Evolutionary conservation across 1,140 invertebrate genomes (phyloP), one percentile per base, ranked within the genome.

Genomic region (Macrocentrus cingulum): DNA sequence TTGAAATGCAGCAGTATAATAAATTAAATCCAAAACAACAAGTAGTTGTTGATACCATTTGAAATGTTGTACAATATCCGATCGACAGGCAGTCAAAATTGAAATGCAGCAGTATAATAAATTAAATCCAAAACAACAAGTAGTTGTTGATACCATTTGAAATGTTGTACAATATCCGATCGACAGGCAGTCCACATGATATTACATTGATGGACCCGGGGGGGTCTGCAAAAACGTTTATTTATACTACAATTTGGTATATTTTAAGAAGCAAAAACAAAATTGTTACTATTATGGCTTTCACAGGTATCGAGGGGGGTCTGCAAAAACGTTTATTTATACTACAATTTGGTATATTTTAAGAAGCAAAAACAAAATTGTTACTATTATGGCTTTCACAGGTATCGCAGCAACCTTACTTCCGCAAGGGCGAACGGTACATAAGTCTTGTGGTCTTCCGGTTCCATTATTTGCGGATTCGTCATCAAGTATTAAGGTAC

Each of bases 251-350:
- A 66, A 59, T 16, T 52, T 39, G n/a, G 49, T 61, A 57, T 22
- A 34, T 61, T 8, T 32, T 52, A 13, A 45, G 4, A 25, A 9
- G 55, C 15, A 6, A 37, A 4, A n/a, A 41, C 22, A 34, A 34
- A 7, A 49, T 16, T 19, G 55, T 34, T 34, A 18, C 56, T 11
- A 19, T 44, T 19, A 29, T 66, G 8, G 67, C 67, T 16, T 72
- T 48, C 9, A 71, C 67, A 16, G 71, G 71, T 2, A 70, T 75
- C 22, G 70, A 70, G 3, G 63, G n/a, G n/a, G n/a, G n/a, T n/a
- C n/a, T n/a, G n/a, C n/a, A n/a, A n/a, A n/a, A n/a, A n/a, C n/a
- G n/a, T n/a, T n/a, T n/a, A n/a, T n/a, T n/a, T n/a, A n/a, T n/a
- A n/a, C n/a, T n/a, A n/a, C n/a, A n/a, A n/a, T n/a, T n/a, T n/a